Evolutionary conservation across 2,888 invertebrate species (phyloP), one percentile per base, ranked within the genome.

Genomic region (Lobophora halterata): DNA sequence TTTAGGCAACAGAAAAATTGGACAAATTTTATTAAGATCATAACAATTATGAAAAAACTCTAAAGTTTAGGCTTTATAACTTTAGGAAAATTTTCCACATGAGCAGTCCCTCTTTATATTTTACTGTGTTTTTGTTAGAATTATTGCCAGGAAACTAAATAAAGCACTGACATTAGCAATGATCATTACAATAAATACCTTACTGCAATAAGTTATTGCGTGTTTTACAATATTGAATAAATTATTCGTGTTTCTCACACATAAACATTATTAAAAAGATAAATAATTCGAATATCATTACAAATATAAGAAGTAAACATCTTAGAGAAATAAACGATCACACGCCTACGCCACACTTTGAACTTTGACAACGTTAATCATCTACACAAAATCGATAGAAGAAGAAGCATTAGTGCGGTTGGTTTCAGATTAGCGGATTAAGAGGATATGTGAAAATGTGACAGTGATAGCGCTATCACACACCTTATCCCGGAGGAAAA

Each of bases 331-430:
- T 21, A 20, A 32, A 35, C 25, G 3, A 13, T 50, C 44, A 12
- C 44, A 48, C 49, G 40, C 50, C 46, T 40, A 48, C 41, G 8
- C 3, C 42, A 48, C 41, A 10, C 3, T 26, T 26, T 53, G 49
- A 52, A 47, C 52, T 52, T 52, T 47, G 52, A 49, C 52, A 45
- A 7, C 18, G 37, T 11, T 39, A 12, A 21, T 26, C 8, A 24
- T 38, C 17, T 25, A 11, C 33, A 23, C 27, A 43, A n/a, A n/a
- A 30, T 26, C 24, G n/a, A n/a, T n/a, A n/a, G n/a, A n/a, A 38
- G 28, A 19, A 29, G 25, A 4, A 7, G 14, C 25, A 31, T 14
- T 26, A 36, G 35, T 46, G 43, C n/a, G n/a, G n/a, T n/a, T n/a
- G n/a, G n/a, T n/a, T n/a, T n/a, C n/a, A n/a, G n/a, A n/a, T n/a